These are phyloP conservation scores for Empis stercorea DNA, from an alignment of 2,888 invertebrate species.

Conservation along the genomic window DNA sequence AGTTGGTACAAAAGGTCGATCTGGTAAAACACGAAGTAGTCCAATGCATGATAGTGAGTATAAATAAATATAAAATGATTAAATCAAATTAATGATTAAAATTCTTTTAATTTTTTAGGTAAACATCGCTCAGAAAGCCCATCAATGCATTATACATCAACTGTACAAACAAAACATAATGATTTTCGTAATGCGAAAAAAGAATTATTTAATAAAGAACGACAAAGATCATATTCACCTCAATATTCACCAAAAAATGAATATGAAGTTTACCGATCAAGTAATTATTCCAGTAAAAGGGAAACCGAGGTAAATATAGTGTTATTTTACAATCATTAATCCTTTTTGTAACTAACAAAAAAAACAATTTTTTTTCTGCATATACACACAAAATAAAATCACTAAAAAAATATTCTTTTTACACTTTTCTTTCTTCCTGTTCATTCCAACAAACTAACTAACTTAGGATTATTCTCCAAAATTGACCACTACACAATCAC, in stretches of 20 bases:
- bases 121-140: constrained; percentile 36
- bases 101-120: constrained; percentile 5
- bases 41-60: constrained; percentile 42
- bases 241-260: constrained; percentile 31
- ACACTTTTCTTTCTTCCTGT: no score
- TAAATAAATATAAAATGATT: not conserved
- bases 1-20: constrained; percentile 59
- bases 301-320: constrained; percentile 31
- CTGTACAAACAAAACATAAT: constrained; percentile 28
- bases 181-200: constrained; percentile 26
- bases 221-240: constrained; percentile 33
- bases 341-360: constrained; percentile 8
- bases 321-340: not conserved
- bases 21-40: constrained; percentile 41
- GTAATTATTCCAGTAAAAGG: constrained; percentile 27
- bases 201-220: constrained; percentile 18
- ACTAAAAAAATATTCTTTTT: no score
- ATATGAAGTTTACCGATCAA: constrained; percentile 28
- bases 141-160: constrained; percentile 34
- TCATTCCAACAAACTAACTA: not conserved
- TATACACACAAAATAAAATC: constrained; percentile 3
- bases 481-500: constrained; percentile 20
- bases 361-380: constrained; percentile 5
- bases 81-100: not conserved
- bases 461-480: constrained; percentile 16